These are phyloP conservation scores for Plutomurus gul DNA, from an alignment of 1,140 invertebrate genomes.

Conservation along the genomic window DNA sequence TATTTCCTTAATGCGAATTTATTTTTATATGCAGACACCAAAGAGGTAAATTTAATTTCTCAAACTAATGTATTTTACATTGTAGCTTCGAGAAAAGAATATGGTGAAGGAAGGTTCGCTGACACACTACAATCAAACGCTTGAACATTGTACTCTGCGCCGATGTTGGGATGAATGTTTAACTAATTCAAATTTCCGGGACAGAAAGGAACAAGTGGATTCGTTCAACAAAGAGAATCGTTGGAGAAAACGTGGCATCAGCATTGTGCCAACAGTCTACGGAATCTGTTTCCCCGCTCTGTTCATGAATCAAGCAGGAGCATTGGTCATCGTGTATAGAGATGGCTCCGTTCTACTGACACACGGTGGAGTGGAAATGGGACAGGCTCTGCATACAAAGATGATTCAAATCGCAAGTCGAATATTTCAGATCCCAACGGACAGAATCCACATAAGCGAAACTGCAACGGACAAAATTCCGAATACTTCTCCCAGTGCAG, in stretches of 20 bases:
- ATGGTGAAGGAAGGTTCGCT: conserved; percentile 78
- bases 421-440: conserved; percentile 71
- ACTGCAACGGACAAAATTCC: conserved; percentile 92
- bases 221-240: conserved; percentile 79
- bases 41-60: too few relatives aligned
- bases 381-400: conserved; percentile 93
- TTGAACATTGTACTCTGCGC: conserved; percentile 75
- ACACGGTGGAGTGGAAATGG: conserved; percentile 93
- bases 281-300: conserved; percentile 81
- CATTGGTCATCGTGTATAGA: conserved; percentile 81
- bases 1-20: too few relatives aligned
- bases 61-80: too few relatives aligned
- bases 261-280: conserved; percentile 86
- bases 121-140: conserved; percentile 78
- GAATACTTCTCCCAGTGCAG: conserved; percentile 90
- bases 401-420: conserved; percentile 86
- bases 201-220: conserved; percentile 66
- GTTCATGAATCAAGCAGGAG: conserved; percentile 86
- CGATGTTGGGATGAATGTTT: conserved; percentile 83
- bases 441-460: conserved; percentile 84
- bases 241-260: conserved; percentile 85
- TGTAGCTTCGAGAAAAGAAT: conserved; percentile 69
- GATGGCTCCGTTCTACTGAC: conserved; percentile 90
- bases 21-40: too few relatives aligned
- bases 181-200: conserved; percentile 66